Evolutionary conservation across 2,113 vertebrate species (phyloP).

Genomic region (Paedocypris sp.): DNA sequence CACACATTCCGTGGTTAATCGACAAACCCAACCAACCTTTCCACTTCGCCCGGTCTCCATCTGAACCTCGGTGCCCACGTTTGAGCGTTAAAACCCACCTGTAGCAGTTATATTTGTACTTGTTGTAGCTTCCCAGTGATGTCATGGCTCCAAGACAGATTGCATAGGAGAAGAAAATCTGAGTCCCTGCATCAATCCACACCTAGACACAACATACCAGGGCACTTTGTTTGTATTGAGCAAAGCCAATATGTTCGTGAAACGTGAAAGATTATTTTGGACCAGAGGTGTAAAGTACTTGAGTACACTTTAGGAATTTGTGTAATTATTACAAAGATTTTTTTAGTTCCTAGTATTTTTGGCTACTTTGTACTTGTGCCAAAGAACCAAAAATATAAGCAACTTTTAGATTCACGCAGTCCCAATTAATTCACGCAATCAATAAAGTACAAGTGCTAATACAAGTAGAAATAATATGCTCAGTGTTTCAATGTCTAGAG

Average conservation of each 20-base stretch:
- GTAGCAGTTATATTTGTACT: constrained; percentile 99
- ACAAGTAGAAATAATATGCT: too few relatives aligned
- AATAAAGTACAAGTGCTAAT: too few relatives aligned
- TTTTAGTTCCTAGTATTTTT: too few relatives aligned
- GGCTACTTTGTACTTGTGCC: too few relatives aligned
- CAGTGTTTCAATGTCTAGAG: too few relatives aligned
- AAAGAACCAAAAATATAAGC: too few relatives aligned
- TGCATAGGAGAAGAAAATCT: constrained; percentile 98
- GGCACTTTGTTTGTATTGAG: background rate
- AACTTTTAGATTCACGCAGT: too few relatives aligned
- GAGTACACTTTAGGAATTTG: too few relatives aligned
- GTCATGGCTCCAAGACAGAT: constrained; percentile 99
- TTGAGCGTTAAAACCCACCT: constrained; percentile 72
- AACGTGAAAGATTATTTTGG: too few relatives aligned
- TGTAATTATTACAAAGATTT: too few relatives aligned
- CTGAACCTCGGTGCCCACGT: constrained; percentile 33
- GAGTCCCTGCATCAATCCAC: constrained; percentile 96
- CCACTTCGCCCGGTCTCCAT: constrained; percentile 38
- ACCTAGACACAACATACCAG: constrained; percentile 58
- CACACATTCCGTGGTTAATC: constrained; percentile 99
- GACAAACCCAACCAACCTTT: constrained; percentile 65
- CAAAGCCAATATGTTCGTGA: constrained; percentile 4
- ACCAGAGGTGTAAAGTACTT: too few relatives aligned
- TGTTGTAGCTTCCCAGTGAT: constrained; percentile 99
- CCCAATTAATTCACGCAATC: too few relatives aligned